phyloP scores from a whole-genome alignment of 2,888 invertebrate species.

The Eremobia ochroleuca region DNA sequence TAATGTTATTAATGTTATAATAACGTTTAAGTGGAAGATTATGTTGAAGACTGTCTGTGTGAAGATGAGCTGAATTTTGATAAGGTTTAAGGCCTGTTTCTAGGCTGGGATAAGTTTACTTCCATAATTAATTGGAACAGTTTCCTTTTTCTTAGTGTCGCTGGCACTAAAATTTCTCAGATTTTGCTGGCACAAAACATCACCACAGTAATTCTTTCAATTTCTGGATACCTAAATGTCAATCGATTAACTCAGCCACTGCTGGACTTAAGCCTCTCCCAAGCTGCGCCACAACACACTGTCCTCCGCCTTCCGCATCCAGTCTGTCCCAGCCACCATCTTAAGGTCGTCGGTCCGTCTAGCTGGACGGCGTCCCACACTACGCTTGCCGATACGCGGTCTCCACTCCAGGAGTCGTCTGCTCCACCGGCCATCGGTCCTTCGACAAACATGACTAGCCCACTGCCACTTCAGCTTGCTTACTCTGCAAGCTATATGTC shows the following conservation, averaged over 20 bases:
- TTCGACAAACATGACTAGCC: too few relatives aligned
- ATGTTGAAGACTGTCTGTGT: slow-evolving; percentile 15
- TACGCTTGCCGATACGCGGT: too few relatives aligned
- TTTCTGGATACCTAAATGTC: background rate
- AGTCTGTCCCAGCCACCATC: background rate
- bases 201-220: too few relatives aligned
- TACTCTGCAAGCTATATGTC: too few relatives aligned
- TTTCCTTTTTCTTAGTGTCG: background rate
- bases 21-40: slow-evolving; percentile 34
- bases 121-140: background rate
- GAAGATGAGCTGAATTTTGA: slow-evolving; percentile 22
- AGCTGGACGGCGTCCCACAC: too few relatives aligned
- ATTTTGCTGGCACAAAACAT: background rate
- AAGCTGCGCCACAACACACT: background rate
- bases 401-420: too few relatives aligned
- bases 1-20: slow-evolving; percentile 84
- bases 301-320: background rate
- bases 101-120: background rate
- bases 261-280: background rate
- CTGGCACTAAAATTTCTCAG: background rate
- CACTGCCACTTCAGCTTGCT: too few relatives aligned
- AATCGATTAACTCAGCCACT: background rate
- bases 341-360: too few relatives aligned
- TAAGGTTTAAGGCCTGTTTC: background rate
- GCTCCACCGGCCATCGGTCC: too few relatives aligned